Evolutionary conservation across 2,797 vertebrate genomes (phyloP).

Genomic region (Agapornis canus): DNA sequence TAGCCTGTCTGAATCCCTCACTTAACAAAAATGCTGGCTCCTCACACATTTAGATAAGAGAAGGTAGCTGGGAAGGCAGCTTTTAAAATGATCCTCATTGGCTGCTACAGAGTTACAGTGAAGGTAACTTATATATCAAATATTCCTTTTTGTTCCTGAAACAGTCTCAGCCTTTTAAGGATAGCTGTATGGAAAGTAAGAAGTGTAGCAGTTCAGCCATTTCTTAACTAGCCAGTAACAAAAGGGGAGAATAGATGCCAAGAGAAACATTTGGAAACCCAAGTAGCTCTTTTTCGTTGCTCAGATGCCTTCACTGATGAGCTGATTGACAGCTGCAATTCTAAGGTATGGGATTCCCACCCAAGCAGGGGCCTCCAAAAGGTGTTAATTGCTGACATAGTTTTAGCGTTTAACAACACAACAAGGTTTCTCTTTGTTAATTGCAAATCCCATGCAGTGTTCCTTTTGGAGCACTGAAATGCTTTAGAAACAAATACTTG

Average conservation of each 20-base stretch:
- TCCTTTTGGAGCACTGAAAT: background rate
- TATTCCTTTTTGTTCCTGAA: background rate
- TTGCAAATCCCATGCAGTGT: background rate
- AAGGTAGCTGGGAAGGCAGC: background rate
- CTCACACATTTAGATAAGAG: background rate
- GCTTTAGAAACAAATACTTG: background rate
- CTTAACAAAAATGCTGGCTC: background rate
- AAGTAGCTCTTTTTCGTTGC: background rate
- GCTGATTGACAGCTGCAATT: background rate
- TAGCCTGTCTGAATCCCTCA: background rate
- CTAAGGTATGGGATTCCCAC: background rate
- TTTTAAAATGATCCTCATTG: background rate
- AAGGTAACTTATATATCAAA: background rate
- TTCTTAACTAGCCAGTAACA: background rate
- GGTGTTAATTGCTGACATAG: background rate
- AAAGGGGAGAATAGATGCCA: background rate
- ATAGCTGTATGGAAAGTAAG: background rate
- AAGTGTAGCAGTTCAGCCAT: background rate
- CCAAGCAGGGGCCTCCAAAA: background rate
- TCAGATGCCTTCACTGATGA: background rate
- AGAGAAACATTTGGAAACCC: background rate
- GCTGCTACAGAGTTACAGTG: background rate
- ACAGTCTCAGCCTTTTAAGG: background rate
- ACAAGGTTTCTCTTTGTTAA: slow-evolving; percentile 10
- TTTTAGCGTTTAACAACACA: background rate